Conservation (phyloP, 2,113 vertebrate genomes). For the Pipa parva region DNA sequence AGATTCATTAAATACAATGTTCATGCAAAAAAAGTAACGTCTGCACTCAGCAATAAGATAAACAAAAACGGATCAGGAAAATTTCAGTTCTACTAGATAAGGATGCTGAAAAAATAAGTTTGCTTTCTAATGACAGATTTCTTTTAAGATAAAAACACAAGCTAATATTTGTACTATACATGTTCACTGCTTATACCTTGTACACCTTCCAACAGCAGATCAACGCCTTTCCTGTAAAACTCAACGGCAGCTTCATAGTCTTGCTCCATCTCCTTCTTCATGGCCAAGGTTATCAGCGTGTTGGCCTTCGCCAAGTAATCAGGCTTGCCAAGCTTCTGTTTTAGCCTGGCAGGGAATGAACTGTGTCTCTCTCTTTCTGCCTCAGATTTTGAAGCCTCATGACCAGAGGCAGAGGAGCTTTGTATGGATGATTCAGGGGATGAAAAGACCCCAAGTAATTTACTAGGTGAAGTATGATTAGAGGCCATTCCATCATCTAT, state of each 20-base stretch:
- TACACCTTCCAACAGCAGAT: conserved; percentile 91
- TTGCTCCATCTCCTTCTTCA: conserved; percentile 84
- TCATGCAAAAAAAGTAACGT: no score
- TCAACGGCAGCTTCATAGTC: conserved; percentile 85
- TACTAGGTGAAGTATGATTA: conserved; percentile 80
- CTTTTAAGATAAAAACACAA: not conserved
- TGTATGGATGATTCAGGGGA: conserved; percentile 53
- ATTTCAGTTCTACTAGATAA: no score
- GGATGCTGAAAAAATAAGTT: no score
- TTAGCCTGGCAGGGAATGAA: conserved; percentile 73
- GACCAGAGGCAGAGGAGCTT: conserved; percentile 52
- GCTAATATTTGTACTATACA: no score
- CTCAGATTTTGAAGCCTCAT: conserved; percentile 66
- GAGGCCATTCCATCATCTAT: conserved; percentile 98
- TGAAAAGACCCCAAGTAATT: conserved; percentile 60
- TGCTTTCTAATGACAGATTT: not conserved
- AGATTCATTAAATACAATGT: no score
- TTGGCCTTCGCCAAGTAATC: conserved; percentile 89
- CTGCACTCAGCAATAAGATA: no score
- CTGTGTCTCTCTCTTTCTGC: conserved; percentile 61
- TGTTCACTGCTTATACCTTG: conserved; percentile 74
- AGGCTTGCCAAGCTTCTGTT: conserved; percentile 64
- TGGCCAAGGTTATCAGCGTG: conserved; percentile 82
- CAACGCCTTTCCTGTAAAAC: conserved; percentile 87
- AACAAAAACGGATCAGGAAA: no score